Percentiles rank a stretch among this genome's conserved stretches.
Evolutionary conservation across 2,888 invertebrate species (phyloP).

Genomic region (Stenotaenia linearis): DNA sequence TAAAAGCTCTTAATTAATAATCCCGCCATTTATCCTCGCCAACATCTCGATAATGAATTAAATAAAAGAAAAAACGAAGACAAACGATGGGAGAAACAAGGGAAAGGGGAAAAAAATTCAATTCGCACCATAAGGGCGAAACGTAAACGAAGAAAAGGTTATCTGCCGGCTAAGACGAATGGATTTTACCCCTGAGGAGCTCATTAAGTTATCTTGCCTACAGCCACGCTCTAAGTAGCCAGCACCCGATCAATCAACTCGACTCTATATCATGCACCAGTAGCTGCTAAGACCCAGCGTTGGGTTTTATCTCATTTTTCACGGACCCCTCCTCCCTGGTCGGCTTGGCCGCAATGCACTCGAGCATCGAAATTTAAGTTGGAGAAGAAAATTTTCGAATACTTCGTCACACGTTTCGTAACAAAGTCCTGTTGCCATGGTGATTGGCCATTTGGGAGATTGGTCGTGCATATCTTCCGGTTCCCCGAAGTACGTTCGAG

Average conservation of each 20-base stretch:
- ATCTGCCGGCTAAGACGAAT: neutral
- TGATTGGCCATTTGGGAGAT: neutral
- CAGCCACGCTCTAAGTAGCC: neutral
- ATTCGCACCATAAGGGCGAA: neutral
- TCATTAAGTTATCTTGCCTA: neutral
- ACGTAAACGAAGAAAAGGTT: conserved; percentile 1
- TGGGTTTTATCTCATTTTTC: neutral
- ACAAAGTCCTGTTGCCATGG: neutral
- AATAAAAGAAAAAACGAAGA: neutral
- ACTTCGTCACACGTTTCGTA: neutral
- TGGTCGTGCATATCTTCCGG: neutral
- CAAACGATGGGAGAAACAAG: neutral
- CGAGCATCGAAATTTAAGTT: too few species aligned
- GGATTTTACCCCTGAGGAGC: neutral
- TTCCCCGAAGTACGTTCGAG: neutral
- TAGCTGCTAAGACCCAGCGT: neutral
- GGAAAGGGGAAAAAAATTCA: neutral
- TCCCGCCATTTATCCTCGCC: neutral
- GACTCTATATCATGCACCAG: neutral
- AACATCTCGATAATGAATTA: conserved; percentile 5
- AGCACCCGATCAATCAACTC: neutral
- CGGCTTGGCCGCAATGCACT: too few species aligned
- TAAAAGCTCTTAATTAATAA: neutral
- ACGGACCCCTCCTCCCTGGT: neutral
- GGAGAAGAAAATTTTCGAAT: neutral